Conservation (phyloP, 2,888 invertebrate species). For the Ellobium chinense region DNA sequence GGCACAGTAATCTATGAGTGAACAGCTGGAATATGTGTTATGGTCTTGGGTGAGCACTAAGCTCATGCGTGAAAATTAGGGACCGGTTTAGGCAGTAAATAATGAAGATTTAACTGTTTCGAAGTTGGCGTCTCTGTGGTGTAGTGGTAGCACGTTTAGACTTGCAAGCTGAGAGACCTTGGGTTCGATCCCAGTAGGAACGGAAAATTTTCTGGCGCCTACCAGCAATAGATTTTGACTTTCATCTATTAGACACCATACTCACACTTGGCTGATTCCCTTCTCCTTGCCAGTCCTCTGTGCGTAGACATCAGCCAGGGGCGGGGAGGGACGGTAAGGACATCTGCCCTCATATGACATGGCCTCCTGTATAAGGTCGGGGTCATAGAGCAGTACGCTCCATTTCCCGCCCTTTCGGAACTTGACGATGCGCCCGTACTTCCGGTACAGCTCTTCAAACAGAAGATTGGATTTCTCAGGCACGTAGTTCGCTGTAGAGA, state of each 20-base stretch:
- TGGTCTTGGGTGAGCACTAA: too few species aligned
- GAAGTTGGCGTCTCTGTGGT: too few species aligned
- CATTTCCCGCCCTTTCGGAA: constrained; percentile 44
- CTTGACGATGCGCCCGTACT: constrained; percentile 51
- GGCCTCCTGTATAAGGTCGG: constrained; percentile 48
- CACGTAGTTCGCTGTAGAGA: constrained; percentile 5
- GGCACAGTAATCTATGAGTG: too few species aligned
- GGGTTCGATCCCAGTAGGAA: too few species aligned
- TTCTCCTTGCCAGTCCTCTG: constrained; percentile 10
- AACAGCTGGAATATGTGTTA: too few species aligned
- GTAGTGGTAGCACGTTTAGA: too few species aligned
- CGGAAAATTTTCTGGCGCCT: too few species aligned
- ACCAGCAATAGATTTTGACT: too few species aligned
- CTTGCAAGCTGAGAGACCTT: too few species aligned
- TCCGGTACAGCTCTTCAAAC: constrained; percentile 46
- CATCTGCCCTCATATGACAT: constrained; percentile 50
- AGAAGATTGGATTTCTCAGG: constrained; percentile 26
- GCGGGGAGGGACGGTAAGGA: constrained; percentile 43
- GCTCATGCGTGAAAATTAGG: too few species aligned
- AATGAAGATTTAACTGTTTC: too few species aligned
- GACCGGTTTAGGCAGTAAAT: too few species aligned
- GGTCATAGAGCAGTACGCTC: constrained; percentile 49
- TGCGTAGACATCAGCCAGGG: constrained; percentile 21
- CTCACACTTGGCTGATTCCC: constrained; percentile 35
- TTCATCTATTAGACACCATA: neutral